phyloP scores from a whole-genome alignment of 2,797 vertebrate species.

The Phalanger gymnotis region DNA sequence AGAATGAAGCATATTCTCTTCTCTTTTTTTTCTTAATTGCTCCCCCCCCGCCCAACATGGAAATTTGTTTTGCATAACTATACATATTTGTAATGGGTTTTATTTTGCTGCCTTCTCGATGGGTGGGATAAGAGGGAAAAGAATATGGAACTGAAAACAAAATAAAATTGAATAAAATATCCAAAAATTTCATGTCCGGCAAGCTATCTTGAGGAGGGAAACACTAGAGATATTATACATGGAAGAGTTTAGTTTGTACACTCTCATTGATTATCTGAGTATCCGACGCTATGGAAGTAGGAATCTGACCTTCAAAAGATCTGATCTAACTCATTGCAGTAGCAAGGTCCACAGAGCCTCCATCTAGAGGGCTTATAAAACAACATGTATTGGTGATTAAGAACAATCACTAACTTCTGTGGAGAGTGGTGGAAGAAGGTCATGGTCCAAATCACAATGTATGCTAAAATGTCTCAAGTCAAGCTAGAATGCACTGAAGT shows the following conservation, averaged over 20 bases:
- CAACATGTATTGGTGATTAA: neutral
- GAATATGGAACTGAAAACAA: neutral
- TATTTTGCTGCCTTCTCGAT: neutral
- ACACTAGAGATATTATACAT: neutral
- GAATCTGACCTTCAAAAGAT: neutral
- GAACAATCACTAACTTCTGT: neutral
- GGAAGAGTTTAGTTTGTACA: neutral
- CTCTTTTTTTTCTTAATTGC: neutral
- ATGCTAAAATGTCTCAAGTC: neutral
- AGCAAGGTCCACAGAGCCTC: neutral
- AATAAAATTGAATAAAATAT: neutral
- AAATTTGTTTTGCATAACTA: neutral
- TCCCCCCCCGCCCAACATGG: neutral
- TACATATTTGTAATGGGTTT: neutral
- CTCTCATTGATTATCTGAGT: neutral
- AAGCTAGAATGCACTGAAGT: neutral
- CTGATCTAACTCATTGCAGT: neutral
- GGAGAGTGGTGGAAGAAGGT: neutral
- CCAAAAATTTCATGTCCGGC: neutral
- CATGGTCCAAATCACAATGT: neutral
- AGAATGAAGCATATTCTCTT: neutral
- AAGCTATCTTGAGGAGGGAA: neutral
- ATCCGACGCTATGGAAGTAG: neutral
- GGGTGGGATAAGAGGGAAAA: neutral
- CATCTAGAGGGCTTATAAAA: neutral